These are phyloP conservation scores for Sicus ferrugineus DNA, from an alignment of 2,888 invertebrate genomes.

Conservation along the genomic window DNA sequence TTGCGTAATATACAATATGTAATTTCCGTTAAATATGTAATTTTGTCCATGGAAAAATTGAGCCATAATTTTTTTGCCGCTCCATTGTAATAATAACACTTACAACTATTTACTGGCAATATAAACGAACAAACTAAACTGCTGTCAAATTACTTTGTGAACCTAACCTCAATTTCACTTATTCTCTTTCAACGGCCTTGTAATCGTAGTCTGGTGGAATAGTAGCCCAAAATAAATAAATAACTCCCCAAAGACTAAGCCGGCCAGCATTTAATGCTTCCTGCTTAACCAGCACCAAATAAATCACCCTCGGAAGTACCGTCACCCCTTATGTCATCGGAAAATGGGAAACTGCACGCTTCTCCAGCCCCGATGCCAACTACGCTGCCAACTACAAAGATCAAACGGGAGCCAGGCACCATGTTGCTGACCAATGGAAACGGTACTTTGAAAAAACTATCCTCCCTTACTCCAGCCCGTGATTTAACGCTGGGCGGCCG, in stretches of 20 bases:
- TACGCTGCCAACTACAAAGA: conserved; percentile 23
- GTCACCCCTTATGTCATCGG: conserved; percentile 20
- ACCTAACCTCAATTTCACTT: conserved; percentile 10
- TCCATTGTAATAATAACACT: too few relatives aligned
- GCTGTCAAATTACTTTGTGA: too few relatives aligned
- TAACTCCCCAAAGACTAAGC: background rate
- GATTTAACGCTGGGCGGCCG: conserved; percentile 69
- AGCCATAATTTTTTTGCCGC: too few relatives aligned
- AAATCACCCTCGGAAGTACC: background rate
- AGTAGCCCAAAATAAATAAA: background rate
- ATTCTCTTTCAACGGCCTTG: background rate
- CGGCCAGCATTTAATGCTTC: background rate
- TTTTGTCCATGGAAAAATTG: too few relatives aligned
- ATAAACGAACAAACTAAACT: too few relatives aligned
- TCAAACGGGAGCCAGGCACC: conserved; percentile 37
- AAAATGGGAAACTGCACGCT: conserved; percentile 39
- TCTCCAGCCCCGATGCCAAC: conserved; percentile 22
- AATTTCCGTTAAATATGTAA: too few relatives aligned
- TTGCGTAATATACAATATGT: too few relatives aligned
- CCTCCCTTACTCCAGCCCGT: conserved; percentile 68
- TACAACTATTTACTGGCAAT: too few relatives aligned
- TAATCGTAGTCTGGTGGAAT: background rate
- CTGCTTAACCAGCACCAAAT: background rate
- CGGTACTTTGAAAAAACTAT: conserved; percentile 48
- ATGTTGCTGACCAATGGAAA: conserved; percentile 37